These are phyloP conservation scores for Micropoecilia bifurca DNA, from an alignment of 2,797 vertebrate genomes.

Conservation along the genomic window DNA sequence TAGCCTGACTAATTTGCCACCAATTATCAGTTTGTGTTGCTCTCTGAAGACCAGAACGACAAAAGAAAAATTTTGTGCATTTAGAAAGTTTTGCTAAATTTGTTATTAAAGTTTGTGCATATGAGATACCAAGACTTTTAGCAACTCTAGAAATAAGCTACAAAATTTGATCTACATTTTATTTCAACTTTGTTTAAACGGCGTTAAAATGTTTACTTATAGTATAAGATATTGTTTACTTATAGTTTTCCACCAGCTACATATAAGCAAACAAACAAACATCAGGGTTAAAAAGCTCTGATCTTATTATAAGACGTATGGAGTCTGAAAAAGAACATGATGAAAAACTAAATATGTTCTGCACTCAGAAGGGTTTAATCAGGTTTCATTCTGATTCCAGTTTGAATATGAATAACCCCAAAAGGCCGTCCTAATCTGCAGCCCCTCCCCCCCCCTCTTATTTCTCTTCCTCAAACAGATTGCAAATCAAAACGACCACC, in stretches of 20 bases:
- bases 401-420: constrained; percentile 23
- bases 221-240: neutral
- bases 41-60: neutral
- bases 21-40: neutral
- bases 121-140: no score
- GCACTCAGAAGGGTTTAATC: neutral
- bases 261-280: neutral
- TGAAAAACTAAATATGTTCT: neutral
- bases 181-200: neutral
- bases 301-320: neutral
- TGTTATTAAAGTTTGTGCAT: neutral
- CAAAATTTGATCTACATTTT: neutral
- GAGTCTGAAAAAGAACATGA: neutral
- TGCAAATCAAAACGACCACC: constrained; percentile 46
- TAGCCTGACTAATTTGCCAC: neutral
- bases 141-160: neutral
- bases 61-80: neutral
- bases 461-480: constrained; percentile 1
- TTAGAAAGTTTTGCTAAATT: neutral
- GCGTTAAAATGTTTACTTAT: neutral
- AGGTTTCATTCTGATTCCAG: neutral
- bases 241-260: neutral
- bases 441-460: neutral
- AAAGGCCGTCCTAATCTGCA: constrained; percentile 22
- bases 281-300: neutral